Conservation (phyloP, 2,797 vertebrate genomes). For the Parauchenoglanis punctatus region DNA sequence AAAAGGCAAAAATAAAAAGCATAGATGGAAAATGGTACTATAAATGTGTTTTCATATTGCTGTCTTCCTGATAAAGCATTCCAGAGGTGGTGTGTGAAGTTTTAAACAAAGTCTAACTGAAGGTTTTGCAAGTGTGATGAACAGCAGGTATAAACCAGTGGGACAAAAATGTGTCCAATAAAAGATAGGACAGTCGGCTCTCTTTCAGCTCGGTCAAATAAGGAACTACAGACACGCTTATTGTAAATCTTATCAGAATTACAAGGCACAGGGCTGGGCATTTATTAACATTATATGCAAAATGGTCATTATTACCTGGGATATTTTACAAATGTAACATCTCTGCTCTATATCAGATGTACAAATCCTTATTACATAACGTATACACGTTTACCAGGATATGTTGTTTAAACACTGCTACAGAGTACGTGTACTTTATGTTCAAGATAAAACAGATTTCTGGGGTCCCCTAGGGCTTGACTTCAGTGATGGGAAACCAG, state of each 20-base stretch:
- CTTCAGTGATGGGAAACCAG: conserved; percentile 74
- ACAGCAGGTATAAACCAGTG: conserved; percentile 75
- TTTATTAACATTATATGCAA: conserved; percentile 45
- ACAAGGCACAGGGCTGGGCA: conserved; percentile 48
- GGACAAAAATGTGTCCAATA: conserved; percentile 68
- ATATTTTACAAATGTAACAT: conserved; percentile 7
- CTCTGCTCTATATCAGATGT: conserved; percentile 58
- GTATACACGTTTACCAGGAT: conserved; percentile 61
- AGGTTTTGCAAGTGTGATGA: conserved; percentile 72
- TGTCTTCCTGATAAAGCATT: conserved; percentile 71
- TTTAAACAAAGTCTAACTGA: conserved; percentile 70
- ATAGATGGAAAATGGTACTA: conserved; percentile 49
- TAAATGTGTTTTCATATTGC: conserved; percentile 69
- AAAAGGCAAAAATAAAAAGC: conserved; percentile 41
- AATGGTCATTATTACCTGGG: conserved; percentile 5
- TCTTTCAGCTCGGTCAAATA: conserved; percentile 69
- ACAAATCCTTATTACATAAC: conserved; percentile 45
- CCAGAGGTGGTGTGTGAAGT: conserved; percentile 64
- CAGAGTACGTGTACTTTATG: conserved; percentile 66
- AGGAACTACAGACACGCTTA: conserved; percentile 62
- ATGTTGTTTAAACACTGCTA: conserved; percentile 68
- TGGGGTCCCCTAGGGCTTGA: conserved; percentile 61
- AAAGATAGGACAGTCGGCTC: conserved; percentile 63
- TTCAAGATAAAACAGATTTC: conserved; percentile 67
- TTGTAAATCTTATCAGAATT: conserved; percentile 66